A percentile compares a stretch with the other conserved stretches of the same genome.
phyloP scores from a whole-genome alignment of 2,113 vertebrate genomes.

The Genyomyrus donnyi region DNA sequence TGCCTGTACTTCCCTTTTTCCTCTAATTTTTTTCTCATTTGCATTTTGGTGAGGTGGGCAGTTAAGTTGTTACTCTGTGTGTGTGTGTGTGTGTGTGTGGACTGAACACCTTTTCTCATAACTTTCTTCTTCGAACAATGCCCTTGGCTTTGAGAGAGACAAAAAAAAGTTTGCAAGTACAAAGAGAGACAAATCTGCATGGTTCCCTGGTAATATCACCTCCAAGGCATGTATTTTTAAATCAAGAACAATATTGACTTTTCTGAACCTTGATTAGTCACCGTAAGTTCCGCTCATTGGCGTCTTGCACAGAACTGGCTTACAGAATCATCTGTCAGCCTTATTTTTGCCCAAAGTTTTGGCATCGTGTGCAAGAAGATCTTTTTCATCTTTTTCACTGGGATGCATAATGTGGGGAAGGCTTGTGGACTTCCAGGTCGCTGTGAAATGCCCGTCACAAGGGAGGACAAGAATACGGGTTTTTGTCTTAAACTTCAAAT shows the following conservation, averaged over 20 bases:
- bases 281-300: neutral
- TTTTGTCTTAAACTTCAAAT: neutral
- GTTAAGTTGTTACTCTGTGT: neutral
- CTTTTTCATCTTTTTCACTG: neutral
- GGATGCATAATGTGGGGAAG: neutral
- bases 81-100: neutral
- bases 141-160: neutral
- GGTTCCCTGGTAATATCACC: neutral
- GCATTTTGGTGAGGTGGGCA: neutral
- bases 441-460: neutral
- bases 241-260: slow-evolving; percentile 9
- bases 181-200: neutral
- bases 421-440: neutral
- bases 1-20: neutral
- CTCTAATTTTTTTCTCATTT: neutral
- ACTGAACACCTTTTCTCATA: neutral
- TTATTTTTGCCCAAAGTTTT: neutral
- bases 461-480: neutral
- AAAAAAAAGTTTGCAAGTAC: neutral
- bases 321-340: neutral
- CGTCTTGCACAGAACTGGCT: neutral
- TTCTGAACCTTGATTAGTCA: neutral
- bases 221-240: neutral
- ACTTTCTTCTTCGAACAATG: neutral
- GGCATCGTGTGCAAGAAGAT: neutral